phyloP scores from a whole-genome alignment of 1,140 invertebrate species.

The Trichoplusia ni region DNA sequence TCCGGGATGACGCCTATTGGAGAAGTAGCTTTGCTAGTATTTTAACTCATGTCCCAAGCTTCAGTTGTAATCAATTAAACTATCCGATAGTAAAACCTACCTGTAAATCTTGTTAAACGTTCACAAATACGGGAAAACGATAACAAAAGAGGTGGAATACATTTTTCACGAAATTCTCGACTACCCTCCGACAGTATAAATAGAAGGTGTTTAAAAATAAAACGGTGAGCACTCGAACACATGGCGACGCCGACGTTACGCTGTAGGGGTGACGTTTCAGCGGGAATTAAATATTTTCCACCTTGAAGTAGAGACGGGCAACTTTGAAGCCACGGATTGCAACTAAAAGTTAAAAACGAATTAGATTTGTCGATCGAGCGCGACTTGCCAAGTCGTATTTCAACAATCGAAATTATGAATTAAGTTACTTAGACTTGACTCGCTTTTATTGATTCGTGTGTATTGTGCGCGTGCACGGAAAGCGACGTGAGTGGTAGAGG shows the following conservation, averaged over 20 bases:
- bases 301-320: not conserved
- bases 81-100: no score
- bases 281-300: slow-evolving; percentile 5
- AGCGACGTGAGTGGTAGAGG: no score
- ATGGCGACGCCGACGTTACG: not conserved
- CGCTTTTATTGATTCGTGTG: no score
- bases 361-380: no score
- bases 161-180: not conserved
- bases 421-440: no score
- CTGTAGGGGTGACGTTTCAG: not conserved
- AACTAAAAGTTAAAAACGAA: slow-evolving; percentile 1
- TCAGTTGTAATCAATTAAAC: no score
- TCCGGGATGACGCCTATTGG: no score
- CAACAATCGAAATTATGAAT: no score
- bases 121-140: not conserved
- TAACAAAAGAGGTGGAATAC: not conserved
- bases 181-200: not conserved
- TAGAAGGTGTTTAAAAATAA: slow-evolving; percentile 7
- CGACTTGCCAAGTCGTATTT: no score
- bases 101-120: not conserved
- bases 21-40: no score
- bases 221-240: not conserved
- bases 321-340: not conserved
- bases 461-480: no score
- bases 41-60: no score